A percentile compares a stretch with the other conserved stretches of the same genome.
Conservation (phyloP, 1,140 invertebrate genomes). For the Onthophagus taurus region DNA sequence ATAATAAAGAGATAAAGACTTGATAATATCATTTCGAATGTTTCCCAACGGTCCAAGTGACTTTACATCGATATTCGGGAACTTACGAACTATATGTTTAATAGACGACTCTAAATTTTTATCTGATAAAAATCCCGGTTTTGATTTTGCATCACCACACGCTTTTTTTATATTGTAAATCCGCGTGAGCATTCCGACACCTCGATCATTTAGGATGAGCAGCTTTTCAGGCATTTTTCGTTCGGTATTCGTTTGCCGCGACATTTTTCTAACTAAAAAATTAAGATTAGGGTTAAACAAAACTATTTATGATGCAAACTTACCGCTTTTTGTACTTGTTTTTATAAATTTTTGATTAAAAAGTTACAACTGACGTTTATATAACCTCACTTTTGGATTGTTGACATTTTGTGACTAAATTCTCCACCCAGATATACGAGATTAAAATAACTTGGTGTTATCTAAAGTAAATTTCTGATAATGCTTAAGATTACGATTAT, state of each 20-base stretch:
- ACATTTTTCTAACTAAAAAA: constrained; percentile 22
- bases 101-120: constrained; percentile 94
- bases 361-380: too few relatives aligned
- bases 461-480: too few relatives aligned
- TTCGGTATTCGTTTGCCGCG: constrained; percentile 45
- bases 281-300: too few relatives aligned
- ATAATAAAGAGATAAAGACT: constrained; percentile 94
- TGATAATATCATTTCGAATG: constrained; percentile 89
- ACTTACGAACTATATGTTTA: constrained; percentile 87
- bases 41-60: constrained; percentile 73
- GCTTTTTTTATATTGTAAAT: constrained; percentile 99
- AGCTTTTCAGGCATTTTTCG: constrained; percentile 98
- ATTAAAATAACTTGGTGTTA: too few relatives aligned
- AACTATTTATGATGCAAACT: too few relatives aligned
- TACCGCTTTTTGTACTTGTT: too few relatives aligned
- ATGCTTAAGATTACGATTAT: too few relatives aligned
- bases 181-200: constrained; percentile 91
- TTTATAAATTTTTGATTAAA: too few relatives aligned
- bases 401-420: too few relatives aligned
- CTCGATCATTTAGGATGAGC: constrained; percentile 95
- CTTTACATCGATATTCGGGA: constrained; percentile 93
- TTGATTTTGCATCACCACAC: constrained; percentile 94
- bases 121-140: constrained; percentile 92
- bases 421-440: too few relatives aligned
- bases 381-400: too few relatives aligned